A percentile compares a stretch with the other conserved stretches of the same genome.
These are phyloP conservation scores for Megalops atlanticus DNA, from an alignment of 2,113 vertebrate genomes.

Conservation along the genomic window DNA sequence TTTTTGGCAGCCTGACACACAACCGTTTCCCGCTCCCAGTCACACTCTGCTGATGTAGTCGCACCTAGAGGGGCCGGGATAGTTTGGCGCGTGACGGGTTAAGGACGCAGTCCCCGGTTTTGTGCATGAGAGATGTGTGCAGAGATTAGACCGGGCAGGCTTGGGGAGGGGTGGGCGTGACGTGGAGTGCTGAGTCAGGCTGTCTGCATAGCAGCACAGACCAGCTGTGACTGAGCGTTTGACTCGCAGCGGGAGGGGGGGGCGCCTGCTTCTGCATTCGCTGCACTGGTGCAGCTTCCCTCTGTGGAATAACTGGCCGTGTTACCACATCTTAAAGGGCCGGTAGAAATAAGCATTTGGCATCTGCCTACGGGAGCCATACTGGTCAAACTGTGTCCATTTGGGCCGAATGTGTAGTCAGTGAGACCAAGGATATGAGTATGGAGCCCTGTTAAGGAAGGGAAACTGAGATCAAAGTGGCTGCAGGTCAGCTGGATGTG, in stretches of 20 bases:
- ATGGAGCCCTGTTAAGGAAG: too few relatives aligned
- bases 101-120: slow-evolving; percentile 26
- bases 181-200: slow-evolving; percentile 66
- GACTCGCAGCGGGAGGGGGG: not conserved
- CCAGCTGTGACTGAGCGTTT: slow-evolving; percentile 53
- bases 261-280: not conserved
- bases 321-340: slow-evolving; percentile 3
- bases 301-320: not conserved
- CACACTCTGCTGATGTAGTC: too few relatives aligned
- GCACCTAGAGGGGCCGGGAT: too few relatives aligned
- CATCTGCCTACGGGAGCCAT: too few relatives aligned
- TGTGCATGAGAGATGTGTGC: slow-evolving; percentile 28
- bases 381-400: too few relatives aligned
- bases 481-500: too few relatives aligned
- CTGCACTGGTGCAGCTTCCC: not conserved
- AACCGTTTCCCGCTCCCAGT: too few relatives aligned
- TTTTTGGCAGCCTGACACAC: too few relatives aligned
- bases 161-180: slow-evolving; percentile 33
- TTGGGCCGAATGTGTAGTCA: too few relatives aligned
- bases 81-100: too few relatives aligned
- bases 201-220: slow-evolving; percentile 57
- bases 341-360: not conserved
- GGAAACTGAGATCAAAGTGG: too few relatives aligned
- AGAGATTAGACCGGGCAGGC: slow-evolving; percentile 30
- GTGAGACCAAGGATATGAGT: too few relatives aligned